Evolutionary conservation across 2,888 invertebrate species (phyloP).

Genomic region (Epistrophe eligans): DNA sequence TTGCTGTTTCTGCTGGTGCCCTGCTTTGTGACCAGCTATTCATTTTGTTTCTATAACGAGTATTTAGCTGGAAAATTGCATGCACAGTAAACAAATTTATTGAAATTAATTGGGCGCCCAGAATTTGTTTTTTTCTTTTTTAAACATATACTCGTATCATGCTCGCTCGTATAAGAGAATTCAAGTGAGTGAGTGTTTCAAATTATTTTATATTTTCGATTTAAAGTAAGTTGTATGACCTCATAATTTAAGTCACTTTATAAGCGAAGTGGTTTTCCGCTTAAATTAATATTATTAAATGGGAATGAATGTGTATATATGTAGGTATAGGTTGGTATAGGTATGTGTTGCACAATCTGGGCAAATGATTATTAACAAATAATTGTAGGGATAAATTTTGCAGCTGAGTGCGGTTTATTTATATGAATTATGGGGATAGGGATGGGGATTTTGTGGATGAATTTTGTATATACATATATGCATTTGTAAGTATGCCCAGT

Average conservation of each 20-base stretch:
- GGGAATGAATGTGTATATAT: constrained; percentile 42
- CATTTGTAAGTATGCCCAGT: not conserved
- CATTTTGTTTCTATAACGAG: constrained; percentile 45
- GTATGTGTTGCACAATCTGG: constrained; percentile 67
- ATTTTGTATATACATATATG: not conserved
- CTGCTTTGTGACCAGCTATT: constrained; percentile 10
- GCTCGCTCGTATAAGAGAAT: not conserved
- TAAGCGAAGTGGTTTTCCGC: constrained; percentile 49
- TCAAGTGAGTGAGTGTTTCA: constrained; percentile 16
- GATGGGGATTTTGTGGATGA: not conserved
- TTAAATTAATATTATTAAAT: constrained; percentile 63
- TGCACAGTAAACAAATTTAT: constrained; percentile 74
- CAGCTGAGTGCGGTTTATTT: not conserved
- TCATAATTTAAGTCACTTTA: constrained; percentile 70
- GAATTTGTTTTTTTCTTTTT: constrained; percentile 19
- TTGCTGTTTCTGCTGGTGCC: constrained; percentile 19
- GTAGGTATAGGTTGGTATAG: too few species aligned
- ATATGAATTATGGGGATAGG: not conserved
- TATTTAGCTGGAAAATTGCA: constrained; percentile 59
- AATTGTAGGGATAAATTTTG: constrained; percentile 56
- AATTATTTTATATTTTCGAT: constrained; percentile 25
- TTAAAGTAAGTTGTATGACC: constrained; percentile 70
- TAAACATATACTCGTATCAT: not conserved
- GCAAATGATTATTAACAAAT: constrained; percentile 71
- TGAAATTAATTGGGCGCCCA: constrained; percentile 75